These are phyloP conservation scores for Nemurella pictetii DNA, from an alignment of 2,888 invertebrate genomes.

Conservation along the genomic window DNA sequence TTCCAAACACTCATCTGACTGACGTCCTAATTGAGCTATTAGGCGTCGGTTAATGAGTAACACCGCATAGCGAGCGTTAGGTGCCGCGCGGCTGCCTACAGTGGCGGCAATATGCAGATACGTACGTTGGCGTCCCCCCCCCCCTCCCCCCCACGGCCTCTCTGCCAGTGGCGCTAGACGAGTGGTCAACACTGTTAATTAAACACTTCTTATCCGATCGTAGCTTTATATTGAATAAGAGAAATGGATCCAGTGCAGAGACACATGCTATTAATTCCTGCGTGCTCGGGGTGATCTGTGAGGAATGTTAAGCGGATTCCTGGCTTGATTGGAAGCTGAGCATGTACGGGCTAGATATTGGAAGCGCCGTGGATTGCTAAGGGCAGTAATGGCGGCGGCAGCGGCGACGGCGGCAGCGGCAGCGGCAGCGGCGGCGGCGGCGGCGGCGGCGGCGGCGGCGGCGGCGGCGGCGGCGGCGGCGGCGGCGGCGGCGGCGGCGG, in stretches of 20 bases:
- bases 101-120: not conserved
- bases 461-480: no score
- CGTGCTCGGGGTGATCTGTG: slow-evolving; percentile 16
- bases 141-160: no score
- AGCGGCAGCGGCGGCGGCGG: not conserved
- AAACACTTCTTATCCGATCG: slow-evolving; percentile 9
- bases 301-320: slow-evolving; percentile 20
- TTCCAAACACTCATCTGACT: not conserved
- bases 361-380: not conserved
- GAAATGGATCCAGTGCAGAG: not conserved
- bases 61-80: slow-evolving; percentile 14
- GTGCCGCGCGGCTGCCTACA: not conserved
- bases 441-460: not conserved
- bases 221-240: slow-evolving; percentile 11
- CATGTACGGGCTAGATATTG: not conserved
- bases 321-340: not conserved
- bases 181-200: slow-evolving; percentile 10
- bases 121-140: not conserved
- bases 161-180: not conserved
- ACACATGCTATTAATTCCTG: not conserved
- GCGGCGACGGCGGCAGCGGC: no score
- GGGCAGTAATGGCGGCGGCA: not conserved
- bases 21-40: slow-evolving; percentile 27
- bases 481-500: not conserved
- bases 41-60: slow-evolving; percentile 15